Conservation (phyloP, 2,888 invertebrate genomes). For the Isotomurus palustris region DNA sequence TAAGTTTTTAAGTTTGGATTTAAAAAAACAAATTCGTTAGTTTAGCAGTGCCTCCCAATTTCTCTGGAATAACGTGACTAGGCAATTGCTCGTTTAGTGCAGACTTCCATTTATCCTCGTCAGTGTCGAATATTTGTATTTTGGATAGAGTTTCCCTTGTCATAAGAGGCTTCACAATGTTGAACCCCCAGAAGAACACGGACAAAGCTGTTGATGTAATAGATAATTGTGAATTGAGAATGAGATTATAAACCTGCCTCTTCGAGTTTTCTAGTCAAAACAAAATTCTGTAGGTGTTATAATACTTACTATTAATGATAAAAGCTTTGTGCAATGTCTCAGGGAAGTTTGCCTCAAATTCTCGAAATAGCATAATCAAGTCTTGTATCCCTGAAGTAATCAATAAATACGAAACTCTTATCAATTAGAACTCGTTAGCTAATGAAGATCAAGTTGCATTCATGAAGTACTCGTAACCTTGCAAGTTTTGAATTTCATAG, state of each 20-base stretch:
- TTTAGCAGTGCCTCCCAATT: slow-evolving; percentile 2
- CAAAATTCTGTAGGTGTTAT: background rate
- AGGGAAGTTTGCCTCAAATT: slow-evolving; percentile 3
- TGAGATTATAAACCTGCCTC: background rate
- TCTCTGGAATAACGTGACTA: background rate
- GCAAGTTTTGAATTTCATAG: slow-evolving; percentile 1
- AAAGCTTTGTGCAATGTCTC: slow-evolving; percentile 4
- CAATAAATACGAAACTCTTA: background rate
- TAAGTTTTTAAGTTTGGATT: too few relatives aligned
- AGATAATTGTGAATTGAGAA: background rate
- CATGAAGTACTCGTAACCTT: background rate
- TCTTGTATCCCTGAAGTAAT: background rate
- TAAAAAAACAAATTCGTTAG: too few relatives aligned
- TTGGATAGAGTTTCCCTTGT: background rate
- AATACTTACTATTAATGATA: slow-evolving; percentile 3
- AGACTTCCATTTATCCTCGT: background rate
- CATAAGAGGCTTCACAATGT: background rate
- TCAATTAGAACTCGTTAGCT: background rate
- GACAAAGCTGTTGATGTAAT: background rate
- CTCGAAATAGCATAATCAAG: background rate
- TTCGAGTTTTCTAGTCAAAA: background rate
- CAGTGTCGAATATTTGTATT: background rate
- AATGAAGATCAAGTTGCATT: background rate
- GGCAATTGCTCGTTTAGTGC: background rate
- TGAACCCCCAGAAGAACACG: slow-evolving; percentile 9